Base-by-base conservation (phyloP, 2,888 invertebrate genomes). In the Dryocosmus kuriphilus region DNA sequence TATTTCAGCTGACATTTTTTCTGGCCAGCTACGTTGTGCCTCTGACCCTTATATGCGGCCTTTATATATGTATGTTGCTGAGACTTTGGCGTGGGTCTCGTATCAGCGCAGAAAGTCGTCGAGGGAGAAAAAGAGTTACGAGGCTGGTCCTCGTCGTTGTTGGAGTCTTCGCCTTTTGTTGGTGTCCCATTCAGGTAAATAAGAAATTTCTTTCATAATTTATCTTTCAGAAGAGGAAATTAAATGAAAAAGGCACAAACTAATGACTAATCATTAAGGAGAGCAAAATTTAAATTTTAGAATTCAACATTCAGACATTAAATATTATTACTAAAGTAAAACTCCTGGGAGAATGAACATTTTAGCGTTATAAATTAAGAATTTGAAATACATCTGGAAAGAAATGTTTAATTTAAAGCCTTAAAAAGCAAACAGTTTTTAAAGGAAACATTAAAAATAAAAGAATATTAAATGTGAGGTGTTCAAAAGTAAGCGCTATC, bases 131-230 rank as follows among this genome's bases (percentile, higher is more conserved):
- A 92, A 94, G 97, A 84, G 98, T 98, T 51, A 98, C 98, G 8
- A 94, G 97, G 82, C 96, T 98, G 95, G 98, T 98, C 27, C 95
- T 98, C 80, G 96, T 97, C 75, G 97, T 98, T 75, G 97, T 98
- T 1, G 95, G 97, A 75, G 97, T 97, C 71, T 98, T 98, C 92
- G 98, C 98, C 27, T 94, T 97, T 61, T 98, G 98, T 92, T 98
- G 98, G 98, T 95, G 96, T 87, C 98, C 98, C 35, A 97, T 98
- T 89, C 98, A 98, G 93, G 96, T 98, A 87, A 93, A 41, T 0
- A 41, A 92, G 74, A 77, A 41, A 19, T 51, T 51, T n/a, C n/a
- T 51, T n/a, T 8, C 19, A 2, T 51, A n/a, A 51, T n/a, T 51
- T n/a, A 8, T 6, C n/a, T n/a, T 51, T 51, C 8, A n/a, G 1